Percentiles rank a stretch among this genome's conserved stretches.
These are phyloP conservation scores for Hapalemur alaotrensis DNA, from an alignment of 2,797 vertebrate genomes.

Conservation along the genomic window DNA sequence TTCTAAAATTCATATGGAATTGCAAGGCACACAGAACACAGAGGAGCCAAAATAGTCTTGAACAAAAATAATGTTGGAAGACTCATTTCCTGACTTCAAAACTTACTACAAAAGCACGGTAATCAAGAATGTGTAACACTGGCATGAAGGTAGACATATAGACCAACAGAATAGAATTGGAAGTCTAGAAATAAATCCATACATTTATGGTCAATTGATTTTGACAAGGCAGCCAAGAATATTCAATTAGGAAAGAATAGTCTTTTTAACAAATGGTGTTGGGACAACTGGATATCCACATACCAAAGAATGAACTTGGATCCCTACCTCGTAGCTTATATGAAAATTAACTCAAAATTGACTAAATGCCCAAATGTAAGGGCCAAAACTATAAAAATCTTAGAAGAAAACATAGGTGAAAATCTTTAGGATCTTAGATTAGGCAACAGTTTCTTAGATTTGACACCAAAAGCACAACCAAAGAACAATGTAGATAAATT, in stretches of 20 bases:
- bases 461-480: no score
- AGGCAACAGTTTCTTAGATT: no score
- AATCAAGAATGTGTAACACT: background rate
- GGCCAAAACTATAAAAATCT: background rate
- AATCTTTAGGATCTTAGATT: no score
- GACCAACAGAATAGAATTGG: no score
- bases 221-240: background rate
- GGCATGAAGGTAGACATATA: no score
- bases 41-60: background rate
- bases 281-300: no score
- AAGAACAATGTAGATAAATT: no score
- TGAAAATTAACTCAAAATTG: background rate
- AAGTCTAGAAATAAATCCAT: background rate
- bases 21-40: background rate
- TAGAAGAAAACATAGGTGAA: no score
- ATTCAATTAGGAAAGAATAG: background rate
- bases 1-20: background rate
- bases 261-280: no score
- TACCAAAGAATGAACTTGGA: background rate
- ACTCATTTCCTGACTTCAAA: background rate
- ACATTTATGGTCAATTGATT: background rate
- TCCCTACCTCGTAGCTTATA: background rate
- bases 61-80: background rate
- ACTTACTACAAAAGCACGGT: background rate
- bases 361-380: background rate